phyloP scores from a whole-genome alignment of 2,888 invertebrate species.

The Melinaea marsaeus region DNA sequence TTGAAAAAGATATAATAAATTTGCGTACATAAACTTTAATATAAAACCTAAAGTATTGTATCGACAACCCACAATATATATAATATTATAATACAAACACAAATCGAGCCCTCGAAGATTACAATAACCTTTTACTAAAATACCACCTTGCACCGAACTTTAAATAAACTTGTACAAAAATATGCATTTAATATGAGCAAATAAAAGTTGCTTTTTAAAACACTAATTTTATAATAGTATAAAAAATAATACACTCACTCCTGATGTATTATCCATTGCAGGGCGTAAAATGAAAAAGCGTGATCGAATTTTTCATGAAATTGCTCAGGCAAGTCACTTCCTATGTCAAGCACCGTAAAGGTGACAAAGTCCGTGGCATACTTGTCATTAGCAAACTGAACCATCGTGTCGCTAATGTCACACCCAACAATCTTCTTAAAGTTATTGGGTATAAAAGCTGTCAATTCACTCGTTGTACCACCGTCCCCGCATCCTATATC shows the following conservation, averaged over 20 bases:
- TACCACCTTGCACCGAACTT: too few relatives aligned
- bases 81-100: too few relatives aligned
- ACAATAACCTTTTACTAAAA: too few relatives aligned
- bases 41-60: too few relatives aligned
- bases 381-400: constrained; percentile 79
- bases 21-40: too few relatives aligned
- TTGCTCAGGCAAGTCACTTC: constrained; percentile 66
- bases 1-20: too few relatives aligned
- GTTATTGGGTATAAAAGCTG: constrained; percentile 78
- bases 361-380: constrained; percentile 65
- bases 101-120: too few relatives aligned
- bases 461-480: constrained; percentile 79
- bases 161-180: too few relatives aligned
- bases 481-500: constrained; percentile 89
- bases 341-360: constrained; percentile 79
- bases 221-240: background rate
- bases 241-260: constrained; percentile 67
- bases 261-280: constrained; percentile 88
- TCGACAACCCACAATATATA: too few relatives aligned
- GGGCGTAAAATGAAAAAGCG: constrained; percentile 85
- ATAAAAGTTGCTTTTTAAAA: background rate
- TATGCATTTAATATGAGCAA: too few relatives aligned
- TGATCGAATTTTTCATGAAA: constrained; percentile 79
- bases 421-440: constrained; percentile 78
- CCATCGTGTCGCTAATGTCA: constrained; percentile 85